Evolutionary conservation across 2,113 vertebrate genomes (phyloP).

Genomic region (Takifugu flavidus): DNA sequence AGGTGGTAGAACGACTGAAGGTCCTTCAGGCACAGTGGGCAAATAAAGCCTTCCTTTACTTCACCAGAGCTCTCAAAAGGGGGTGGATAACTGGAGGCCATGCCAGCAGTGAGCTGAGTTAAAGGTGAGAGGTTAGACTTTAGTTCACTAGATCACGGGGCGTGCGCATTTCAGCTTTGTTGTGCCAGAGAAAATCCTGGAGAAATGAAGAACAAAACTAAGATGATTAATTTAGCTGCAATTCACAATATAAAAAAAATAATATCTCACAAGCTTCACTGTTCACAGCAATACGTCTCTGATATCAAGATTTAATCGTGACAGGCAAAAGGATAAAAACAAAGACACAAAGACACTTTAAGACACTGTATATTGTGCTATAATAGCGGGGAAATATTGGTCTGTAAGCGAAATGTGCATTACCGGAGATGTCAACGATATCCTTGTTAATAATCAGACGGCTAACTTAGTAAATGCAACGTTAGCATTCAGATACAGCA

Average conservation of each 20-base stretch:
- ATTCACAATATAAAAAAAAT: not conserved
- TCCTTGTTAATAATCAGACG: no score
- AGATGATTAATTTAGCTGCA: not conserved
- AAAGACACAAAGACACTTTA: no score
- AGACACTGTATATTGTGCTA: no score
- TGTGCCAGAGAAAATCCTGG: slow-evolving; percentile 13
- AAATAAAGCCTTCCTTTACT: slow-evolving; percentile 93
- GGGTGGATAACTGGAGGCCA: slow-evolving; percentile 83
- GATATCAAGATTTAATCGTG: no score
- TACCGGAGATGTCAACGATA: no score
- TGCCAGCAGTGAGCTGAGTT: slow-evolving; percentile 42
- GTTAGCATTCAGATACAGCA: no score
- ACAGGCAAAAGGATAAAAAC: no score
- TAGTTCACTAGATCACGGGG: slow-evolving; percentile 35
- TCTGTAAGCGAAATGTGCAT: no score
- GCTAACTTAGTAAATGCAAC: no score
- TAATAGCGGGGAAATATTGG: no score
- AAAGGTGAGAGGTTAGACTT: slow-evolving; percentile 19
- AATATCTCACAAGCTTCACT: not conserved
- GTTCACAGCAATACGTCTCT: not conserved
- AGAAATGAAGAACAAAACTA: not conserved
- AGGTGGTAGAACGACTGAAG: slow-evolving; percentile 94
- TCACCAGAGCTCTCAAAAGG: slow-evolving; percentile 85
- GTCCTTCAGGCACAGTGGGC: slow-evolving; percentile 93
- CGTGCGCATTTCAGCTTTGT: slow-evolving; percentile 40